Base-by-base conservation (phyloP, 2,888 invertebrate species). In the Tenthredo livida region DNA sequence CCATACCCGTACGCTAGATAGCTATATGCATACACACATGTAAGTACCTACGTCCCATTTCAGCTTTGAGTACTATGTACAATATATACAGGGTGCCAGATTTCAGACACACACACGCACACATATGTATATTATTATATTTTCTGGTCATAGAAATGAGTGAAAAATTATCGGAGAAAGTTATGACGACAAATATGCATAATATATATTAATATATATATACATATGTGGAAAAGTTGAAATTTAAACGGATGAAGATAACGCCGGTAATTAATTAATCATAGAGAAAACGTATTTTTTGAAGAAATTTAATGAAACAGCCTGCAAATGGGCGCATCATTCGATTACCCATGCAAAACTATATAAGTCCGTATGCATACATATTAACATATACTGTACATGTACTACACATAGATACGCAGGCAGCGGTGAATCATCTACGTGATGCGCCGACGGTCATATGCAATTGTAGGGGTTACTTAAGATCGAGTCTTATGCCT, bases 391-490 rank as follows among this genome's bases (percentile, higher is more conserved):
- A 2, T 70, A 37, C 25, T 15, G 37, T 6, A 7, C 40, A 70
- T 37, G 17, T 6, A 17, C n/a, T 70, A 70, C 25, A 40, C 33
- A 37, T 29, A 25, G 21, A 10, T 25, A 21, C 3, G 21, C 33
- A 17, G 15, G 4, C 10, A 40, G 73, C 40, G 43, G 43, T 73
- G 73, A 73, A 73, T 73, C 40, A 43, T 73, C 25, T n/a, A 47
- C 73, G 43, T 43, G 73, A 25, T 73, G 40, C 73, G 21, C 43
- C 40, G 43, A 10, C 73, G 73, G 73, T 73, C 73, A 73, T 73
- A 73, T 73, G 73, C 73, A 73, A 73, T 73, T 73, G 73, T 73
- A 33, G 25, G 43, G 43, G 73, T 73, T 67, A 67, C 67, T 67
- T 33, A 33, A 67, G 67, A 67, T 33, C 67, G 67, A 17, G 67